Conservation (phyloP, 2,797 vertebrate genomes). For the Thalassophryne amazonica region DNA sequence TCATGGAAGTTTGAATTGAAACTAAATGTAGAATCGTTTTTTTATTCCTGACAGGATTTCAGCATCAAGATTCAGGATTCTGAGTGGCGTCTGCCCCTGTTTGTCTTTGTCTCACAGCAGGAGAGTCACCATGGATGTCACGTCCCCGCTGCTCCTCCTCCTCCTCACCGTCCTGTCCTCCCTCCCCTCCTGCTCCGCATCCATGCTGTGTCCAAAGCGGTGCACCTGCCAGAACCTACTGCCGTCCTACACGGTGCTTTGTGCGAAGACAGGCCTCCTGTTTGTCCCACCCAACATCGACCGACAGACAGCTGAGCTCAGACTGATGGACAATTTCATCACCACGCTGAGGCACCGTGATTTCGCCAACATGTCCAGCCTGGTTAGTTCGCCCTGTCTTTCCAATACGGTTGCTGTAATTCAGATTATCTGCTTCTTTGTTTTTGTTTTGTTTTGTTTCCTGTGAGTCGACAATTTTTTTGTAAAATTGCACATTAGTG, state of each 20-base stretch:
- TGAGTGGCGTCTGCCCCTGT: too few species aligned
- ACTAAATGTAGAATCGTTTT: too few species aligned
- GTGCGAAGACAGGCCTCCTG: slow-evolving; percentile 89
- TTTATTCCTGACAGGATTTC: too few species aligned
- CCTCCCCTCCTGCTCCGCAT: slow-evolving; percentile 46
- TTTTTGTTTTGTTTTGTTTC: too few species aligned
- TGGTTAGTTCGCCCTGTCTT: slow-evolving; percentile 50
- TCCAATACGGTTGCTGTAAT: too few species aligned
- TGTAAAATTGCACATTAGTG: too few species aligned
- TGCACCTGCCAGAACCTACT: slow-evolving; percentile 91
- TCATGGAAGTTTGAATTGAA: too few species aligned
- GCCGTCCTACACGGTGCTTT: slow-evolving; percentile 88
- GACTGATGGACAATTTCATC: slow-evolving; percentile 93
- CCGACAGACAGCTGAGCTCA: slow-evolving; percentile 87
- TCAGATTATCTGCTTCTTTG: too few species aligned
- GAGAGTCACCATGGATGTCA: slow-evolving; percentile 41
- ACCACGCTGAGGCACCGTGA: slow-evolving; percentile 85
- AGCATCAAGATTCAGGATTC: too few species aligned
- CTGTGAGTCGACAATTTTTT: too few species aligned
- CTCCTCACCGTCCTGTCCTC: slow-evolving; percentile 31
- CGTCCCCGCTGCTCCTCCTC: slow-evolving; percentile 25
- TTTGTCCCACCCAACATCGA: slow-evolving; percentile 89
- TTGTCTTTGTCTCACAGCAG: background rate
- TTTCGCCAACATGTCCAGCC: slow-evolving; percentile 92
- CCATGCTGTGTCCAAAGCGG: slow-evolving; percentile 88